phyloP scores from a whole-genome alignment of 2,113 vertebrate species.

The Physeter macrocephalus region DNA sequence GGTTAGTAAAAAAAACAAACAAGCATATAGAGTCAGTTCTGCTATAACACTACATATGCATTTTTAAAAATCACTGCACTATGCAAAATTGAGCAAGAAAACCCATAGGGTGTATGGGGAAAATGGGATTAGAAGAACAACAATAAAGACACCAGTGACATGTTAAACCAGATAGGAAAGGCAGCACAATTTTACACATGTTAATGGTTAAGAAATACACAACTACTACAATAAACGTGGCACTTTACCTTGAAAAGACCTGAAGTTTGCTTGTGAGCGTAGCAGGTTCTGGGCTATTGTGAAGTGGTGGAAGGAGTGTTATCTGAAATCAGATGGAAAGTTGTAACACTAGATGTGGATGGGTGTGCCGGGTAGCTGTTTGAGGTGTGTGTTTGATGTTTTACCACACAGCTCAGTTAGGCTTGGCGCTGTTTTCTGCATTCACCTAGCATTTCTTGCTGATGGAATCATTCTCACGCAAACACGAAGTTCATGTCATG shows the following conservation, averaged over 20 bases:
- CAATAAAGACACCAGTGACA: background rate
- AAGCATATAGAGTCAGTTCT: background rate
- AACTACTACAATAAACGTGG: background rate
- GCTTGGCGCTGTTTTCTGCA: background rate
- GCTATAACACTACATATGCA: background rate
- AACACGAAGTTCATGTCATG: slow-evolving; percentile 27
- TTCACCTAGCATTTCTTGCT: slow-evolving; percentile 11
- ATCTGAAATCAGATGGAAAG: slow-evolving; percentile 9
- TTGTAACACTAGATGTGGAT: background rate
- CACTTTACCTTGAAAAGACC: slow-evolving; percentile 8
- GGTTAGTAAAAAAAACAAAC: background rate
- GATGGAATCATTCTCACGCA: slow-evolving; percentile 27
- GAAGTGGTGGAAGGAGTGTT: background rate
- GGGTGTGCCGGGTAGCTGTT: background rate
- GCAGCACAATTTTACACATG: background rate
- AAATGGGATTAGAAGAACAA: background rate
- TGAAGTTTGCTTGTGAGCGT: background rate
- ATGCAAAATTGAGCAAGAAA: background rate
- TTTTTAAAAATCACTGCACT: background rate
- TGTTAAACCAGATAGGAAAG: background rate
- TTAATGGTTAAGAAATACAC: slow-evolving; percentile 1
- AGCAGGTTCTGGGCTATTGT: background rate
- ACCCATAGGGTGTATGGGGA: background rate
- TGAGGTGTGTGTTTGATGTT: background rate
- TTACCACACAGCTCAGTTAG: background rate